Evolutionary conservation across 2,113 vertebrate genomes (phyloP).

Genomic region (Natator depressus): DNA sequence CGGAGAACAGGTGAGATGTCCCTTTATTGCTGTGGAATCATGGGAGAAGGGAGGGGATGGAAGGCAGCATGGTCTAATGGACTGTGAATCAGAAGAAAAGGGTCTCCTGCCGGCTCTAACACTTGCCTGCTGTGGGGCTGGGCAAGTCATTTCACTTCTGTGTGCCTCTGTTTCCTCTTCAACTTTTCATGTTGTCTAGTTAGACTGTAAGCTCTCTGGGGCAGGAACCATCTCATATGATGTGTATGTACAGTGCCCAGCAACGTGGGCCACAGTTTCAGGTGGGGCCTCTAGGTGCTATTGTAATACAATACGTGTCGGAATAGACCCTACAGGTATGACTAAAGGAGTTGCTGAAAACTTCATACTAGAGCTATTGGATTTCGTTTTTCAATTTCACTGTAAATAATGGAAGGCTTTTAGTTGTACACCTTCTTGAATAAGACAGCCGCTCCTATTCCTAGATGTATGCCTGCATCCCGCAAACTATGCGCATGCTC

Average conservation of each 20-base stretch:
- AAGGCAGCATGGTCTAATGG: neutral
- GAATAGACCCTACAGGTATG: neutral
- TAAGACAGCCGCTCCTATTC: neutral
- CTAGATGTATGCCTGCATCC: neutral
- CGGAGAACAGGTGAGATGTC: neutral
- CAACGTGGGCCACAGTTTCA: neutral
- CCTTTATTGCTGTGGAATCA: neutral
- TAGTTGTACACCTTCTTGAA: accelerated
- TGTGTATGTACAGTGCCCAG: neutral
- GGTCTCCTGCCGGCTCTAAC: neutral
- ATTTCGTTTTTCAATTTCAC: neutral
- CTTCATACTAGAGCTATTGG: neutral
- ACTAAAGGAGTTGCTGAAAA: neutral
- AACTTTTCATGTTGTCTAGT: neutral
- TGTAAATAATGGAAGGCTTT: neutral
- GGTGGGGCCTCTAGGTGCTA: neutral
- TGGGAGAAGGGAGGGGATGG: neutral
- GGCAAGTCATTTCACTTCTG: neutral
- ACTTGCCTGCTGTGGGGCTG: neutral
- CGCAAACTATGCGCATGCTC: accelerated
- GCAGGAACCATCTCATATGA: neutral
- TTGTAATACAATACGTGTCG: neutral
- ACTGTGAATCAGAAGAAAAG: neutral
- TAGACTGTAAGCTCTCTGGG: neutral
- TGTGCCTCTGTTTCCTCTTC: neutral